Evolutionary conservation across 2,888 invertebrate genomes (phyloP).

Genomic region (Nomada fucata): DNA sequence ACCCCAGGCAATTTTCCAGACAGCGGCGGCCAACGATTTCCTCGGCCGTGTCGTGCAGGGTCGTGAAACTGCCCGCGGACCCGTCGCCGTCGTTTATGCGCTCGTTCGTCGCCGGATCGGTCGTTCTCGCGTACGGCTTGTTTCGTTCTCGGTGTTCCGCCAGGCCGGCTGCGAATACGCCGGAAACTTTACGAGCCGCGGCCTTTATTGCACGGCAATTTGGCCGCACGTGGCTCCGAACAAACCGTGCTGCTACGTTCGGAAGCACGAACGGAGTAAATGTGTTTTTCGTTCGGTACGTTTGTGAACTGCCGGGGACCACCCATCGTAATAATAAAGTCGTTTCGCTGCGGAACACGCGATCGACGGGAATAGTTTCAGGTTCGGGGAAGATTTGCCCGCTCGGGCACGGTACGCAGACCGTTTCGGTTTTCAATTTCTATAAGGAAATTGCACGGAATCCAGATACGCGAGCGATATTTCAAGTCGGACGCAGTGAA

Average conservation of each 20-base stretch:
- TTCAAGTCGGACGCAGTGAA: not conserved
- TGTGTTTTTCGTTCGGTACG: conserved; percentile 3
- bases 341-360: conserved; percentile 24
- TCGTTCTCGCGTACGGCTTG: conserved; percentile 26
- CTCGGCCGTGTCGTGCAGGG: conserved; percentile 35
- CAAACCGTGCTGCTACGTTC: conserved; percentile 29
- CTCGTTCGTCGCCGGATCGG: conserved; percentile 43
- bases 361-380: not conserved
- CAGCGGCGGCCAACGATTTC: conserved; percentile 56
- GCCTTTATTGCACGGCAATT: conserved; percentile 51
- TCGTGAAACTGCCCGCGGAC: conserved; percentile 37
- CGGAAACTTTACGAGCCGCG: conserved; percentile 62
- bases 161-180: conserved; percentile 32
- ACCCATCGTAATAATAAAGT: conserved; percentile 56
- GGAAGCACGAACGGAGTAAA: conserved; percentile 30
- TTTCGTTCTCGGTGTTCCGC: conserved; percentile 5
- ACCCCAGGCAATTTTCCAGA: conserved; percentile 59
- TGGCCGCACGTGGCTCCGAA: conserved; percentile 60
- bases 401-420: not conserved
- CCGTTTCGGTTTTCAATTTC: not conserved
- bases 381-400: not conserved
- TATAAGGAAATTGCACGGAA: not conserved
- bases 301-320: not conserved
- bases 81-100: conserved; percentile 43
- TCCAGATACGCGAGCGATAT: not conserved